Base-by-base conservation (phyloP, 2,113 vertebrate species). In the Amphiprion percula region DNA sequence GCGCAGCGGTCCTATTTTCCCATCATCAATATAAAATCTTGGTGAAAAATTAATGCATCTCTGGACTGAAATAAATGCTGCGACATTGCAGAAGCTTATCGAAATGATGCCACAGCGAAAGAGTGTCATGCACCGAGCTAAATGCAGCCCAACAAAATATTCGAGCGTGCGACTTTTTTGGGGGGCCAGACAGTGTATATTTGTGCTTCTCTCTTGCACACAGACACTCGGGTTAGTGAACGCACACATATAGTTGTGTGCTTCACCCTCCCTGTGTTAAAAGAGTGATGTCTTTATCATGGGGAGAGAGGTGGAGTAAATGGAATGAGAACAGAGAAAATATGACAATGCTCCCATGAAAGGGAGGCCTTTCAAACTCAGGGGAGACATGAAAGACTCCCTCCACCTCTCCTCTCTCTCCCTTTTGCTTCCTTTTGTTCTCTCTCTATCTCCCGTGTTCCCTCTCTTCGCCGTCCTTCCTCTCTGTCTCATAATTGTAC, bases 321-420 rank as follows among this genome's bases (percentile, higher is more conserved):
- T 88, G 86, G 86, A 90, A 71, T 21, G 87, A 86, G 90, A 92
- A 89, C 84, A 90, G 88, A 89, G 79, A 68, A 89, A 89, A 90
- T 85, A 90, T 91, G 88, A 91, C 88, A 89, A 90, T 89, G 80
- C 74, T 84, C 64, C 90, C 85, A 93, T 93, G 82, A 92, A 93
- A 92, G 89, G 23, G 78, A 88, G 72, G 77, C 88, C 76, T 90
- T 87, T 88, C 60, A 90, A 85, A 90, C 88, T 89, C 90, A 21
- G 73, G 83, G 70, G 84, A 87, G 81, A 93, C 88, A 92, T 92
- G 77, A 92, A 92, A 92, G 89, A 86, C 76, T 70, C 65, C 46
- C 73, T 47, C 79, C 58, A 28, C 50, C 78, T 50, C 62, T 83
- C 74, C 53, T 73, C 79, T 49, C 72, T 63, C 79, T 81, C 67